Evolutionary conservation across 2,888 invertebrate species (phyloP).

Genomic region (Marronus borbonicus): DNA sequence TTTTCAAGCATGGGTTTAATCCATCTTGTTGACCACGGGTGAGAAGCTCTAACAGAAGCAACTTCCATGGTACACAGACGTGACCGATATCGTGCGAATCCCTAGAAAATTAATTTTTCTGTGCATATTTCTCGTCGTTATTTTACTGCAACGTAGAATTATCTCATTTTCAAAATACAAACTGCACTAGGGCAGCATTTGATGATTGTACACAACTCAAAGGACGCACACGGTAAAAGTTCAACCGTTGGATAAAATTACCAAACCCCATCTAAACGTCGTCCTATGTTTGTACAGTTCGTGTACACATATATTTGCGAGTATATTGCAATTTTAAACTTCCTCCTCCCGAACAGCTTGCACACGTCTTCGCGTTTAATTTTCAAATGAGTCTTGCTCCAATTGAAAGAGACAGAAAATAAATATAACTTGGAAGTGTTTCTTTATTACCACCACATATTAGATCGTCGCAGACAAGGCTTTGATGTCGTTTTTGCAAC

Average conservation of each 20-base stretch:
- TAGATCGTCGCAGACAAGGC: slow-evolving; percentile 20
- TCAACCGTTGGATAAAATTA: slow-evolving; percentile 3
- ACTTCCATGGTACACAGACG: too few species aligned
- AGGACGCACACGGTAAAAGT: background rate
- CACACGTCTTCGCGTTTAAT: slow-evolving; percentile 12
- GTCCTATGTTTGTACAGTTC: background rate
- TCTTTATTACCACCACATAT: slow-evolving; percentile 29
- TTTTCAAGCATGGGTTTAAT: too few species aligned
- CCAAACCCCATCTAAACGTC: slow-evolving; percentile 8
- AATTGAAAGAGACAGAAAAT: slow-evolving; percentile 21
- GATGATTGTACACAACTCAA: background rate
- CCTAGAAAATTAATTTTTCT: too few species aligned
- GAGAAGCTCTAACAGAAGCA: too few species aligned
- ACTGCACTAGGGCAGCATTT: background rate
- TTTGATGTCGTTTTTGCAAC: slow-evolving; percentile 22
- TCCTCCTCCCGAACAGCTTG: background rate
- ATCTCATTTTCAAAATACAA: too few species aligned
- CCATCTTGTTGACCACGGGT: too few species aligned
- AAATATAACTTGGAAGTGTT: slow-evolving; percentile 26
- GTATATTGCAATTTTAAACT: slow-evolving; percentile 33
- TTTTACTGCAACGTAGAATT: too few species aligned
- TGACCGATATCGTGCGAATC: too few species aligned
- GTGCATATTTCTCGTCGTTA: too few species aligned
- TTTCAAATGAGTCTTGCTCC: slow-evolving; percentile 33
- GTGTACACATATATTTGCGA: slow-evolving; percentile 5